Evolutionary conservation across 2,797 vertebrate species (phyloP), one percentile per base, ranked within the genome.

Genomic region (Gila robusta): DNA sequence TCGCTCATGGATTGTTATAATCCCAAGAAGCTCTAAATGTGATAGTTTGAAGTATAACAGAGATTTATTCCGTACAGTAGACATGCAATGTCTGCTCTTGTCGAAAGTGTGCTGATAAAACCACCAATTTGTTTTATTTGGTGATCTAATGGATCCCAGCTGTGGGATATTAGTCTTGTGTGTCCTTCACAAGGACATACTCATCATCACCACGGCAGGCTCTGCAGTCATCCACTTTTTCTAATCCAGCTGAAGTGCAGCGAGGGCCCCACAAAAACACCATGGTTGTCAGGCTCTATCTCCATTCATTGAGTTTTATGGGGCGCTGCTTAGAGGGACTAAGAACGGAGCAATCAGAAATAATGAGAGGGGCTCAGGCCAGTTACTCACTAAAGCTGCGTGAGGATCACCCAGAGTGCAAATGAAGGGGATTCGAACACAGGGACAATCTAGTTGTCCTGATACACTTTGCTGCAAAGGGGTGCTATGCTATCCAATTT

Each of bases 271-370:
- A 41, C 82, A 74, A 73, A 76, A 86, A 62, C 87, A 79, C n/a
- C 69, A 82, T 41, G 49, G 12, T 41, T 54, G 62, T 87, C 82
- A 52, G 70, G 26, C 44, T 81, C 10, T 71, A 82, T 69, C 62
- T 82, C 67, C 56, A 12, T 26, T 32, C 52, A 56, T 41, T 35
- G 71, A 82, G 52, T 85, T 80, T 71, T 85, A 72, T 69, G 72
- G 16, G 8, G 26, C 17, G 12, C n/a, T 73, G 56, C 49, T 79
- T 17, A 64, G 26, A 79, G 72, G 66, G 70, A 66, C 83, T 71
- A 85, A 85, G 73, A 82, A 54, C 2, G 11, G 35, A 79, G 80
- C 74, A 82, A 79, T 86, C 81, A 83, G 37, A 86, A 79, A 85
- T 79, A 86, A 86, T 83, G 81, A 80, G 76, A 81, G 28, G 6